These are phyloP conservation scores for Siniperca scherzeri DNA, from an alignment of 2,797 vertebrate genomes.

Conservation along the genomic window DNA sequence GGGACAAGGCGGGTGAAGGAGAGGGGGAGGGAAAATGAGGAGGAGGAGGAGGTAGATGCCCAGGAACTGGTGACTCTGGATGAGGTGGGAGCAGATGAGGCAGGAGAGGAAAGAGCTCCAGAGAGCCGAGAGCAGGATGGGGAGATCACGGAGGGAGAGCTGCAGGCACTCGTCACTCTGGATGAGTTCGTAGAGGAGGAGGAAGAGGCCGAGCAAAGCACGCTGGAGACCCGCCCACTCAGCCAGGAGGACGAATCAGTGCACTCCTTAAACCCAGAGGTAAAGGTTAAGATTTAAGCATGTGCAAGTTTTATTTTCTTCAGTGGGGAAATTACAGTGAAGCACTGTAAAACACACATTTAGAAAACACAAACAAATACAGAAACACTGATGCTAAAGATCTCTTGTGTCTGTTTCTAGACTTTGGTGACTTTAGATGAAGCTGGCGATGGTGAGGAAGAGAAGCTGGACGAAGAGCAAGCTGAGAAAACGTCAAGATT, in stretches of 20 bases:
- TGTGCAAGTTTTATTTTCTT: background rate
- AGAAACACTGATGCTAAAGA: background rate
- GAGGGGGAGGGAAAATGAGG: background rate
- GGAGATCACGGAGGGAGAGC: constrained; percentile 67
- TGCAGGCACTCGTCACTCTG: constrained; percentile 87
- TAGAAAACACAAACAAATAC: background rate
- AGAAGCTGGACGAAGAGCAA: constrained; percentile 35
- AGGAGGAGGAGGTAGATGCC: constrained; percentile 1
- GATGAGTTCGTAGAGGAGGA: constrained; percentile 90
- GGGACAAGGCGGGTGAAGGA: constrained; percentile 41
- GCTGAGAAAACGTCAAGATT: constrained; percentile 22
- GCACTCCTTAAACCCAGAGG: constrained; percentile 73
- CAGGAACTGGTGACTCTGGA: constrained; percentile 57
- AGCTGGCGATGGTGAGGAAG: constrained; percentile 74
- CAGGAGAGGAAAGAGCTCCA: constrained; percentile 18
- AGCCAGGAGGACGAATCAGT: constrained; percentile 52
- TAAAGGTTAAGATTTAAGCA: constrained; percentile 30
- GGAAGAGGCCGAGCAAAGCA: constrained; percentile 66
- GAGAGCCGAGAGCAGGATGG: constrained; percentile 40
- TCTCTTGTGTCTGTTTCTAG: constrained; percentile 31
- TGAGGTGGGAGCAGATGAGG: constrained; percentile 64
- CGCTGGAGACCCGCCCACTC: constrained; percentile 7
- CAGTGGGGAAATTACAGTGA: too few relatives aligned
- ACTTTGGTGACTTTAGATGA: constrained; percentile 87
- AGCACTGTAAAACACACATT: background rate